These are phyloP conservation scores for Enteromius unitaeniatus DNA, from an alignment of 2,797 vertebrate genomes.

Conservation along the genomic window DNA sequence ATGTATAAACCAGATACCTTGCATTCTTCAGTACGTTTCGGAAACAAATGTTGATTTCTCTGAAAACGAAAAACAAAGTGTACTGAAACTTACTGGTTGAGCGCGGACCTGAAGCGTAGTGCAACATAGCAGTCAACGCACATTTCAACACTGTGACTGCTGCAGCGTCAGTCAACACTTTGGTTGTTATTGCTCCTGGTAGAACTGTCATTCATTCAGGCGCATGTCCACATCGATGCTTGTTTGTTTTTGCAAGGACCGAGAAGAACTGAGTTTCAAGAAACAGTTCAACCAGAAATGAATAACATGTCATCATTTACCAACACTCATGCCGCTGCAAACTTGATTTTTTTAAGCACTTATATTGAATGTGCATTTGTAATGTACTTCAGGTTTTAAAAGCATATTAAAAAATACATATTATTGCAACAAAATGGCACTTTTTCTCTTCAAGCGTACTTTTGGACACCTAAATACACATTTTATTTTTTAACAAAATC, in stretches of 20 bases:
- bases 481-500: background rate
- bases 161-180: conserved; percentile 49
- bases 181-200: conserved; percentile 29
- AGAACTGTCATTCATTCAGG: conserved; percentile 41
- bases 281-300: background rate
- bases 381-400: too few species aligned
- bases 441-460: background rate
- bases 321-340: background rate
- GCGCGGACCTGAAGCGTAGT: background rate
- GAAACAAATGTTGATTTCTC: conserved; percentile 17
- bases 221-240: background rate
- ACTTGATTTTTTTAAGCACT: background rate
- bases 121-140: background rate
- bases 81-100: background rate
- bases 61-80: conserved; percentile 11
- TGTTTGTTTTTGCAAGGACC: background rate
- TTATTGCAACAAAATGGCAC: background rate
- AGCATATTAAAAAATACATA: too few species aligned
- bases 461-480: background rate
- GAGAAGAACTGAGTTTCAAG: background rate
- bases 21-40: conserved; percentile 17
- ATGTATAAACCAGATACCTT: conserved; percentile 17
- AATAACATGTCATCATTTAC: background rate
- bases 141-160: conserved; percentile 52
- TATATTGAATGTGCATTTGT: too few species aligned